These are phyloP conservation scores for Calyptommatus sinebrachiatus DNA, from an alignment of 2,113 vertebrate species.

Conservation along the genomic window DNA sequence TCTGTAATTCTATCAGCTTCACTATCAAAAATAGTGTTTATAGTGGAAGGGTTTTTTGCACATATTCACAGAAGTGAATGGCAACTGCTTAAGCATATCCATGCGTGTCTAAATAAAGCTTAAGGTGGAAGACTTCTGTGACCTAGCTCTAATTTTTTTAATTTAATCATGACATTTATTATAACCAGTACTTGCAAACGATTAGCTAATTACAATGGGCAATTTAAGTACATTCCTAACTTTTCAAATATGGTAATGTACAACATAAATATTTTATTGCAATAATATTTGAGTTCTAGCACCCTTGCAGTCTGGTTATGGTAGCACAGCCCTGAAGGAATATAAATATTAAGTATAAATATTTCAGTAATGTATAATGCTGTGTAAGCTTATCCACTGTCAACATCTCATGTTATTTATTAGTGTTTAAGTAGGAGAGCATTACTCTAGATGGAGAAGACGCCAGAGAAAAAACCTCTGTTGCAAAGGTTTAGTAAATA, in stretches of 20 bases:
- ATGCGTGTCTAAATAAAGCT: not conserved
- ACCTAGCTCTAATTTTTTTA: too few relatives aligned
- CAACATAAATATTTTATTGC: not conserved
- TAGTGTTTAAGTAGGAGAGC: not conserved
- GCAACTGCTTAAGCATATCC: too few relatives aligned
- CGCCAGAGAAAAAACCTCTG: not conserved
- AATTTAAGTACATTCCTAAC: not conserved
- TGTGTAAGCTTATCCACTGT: not conserved
- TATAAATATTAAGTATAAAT: constrained; percentile 10
- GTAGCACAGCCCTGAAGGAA: not conserved
- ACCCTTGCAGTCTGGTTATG: not conserved
- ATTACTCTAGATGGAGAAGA: not conserved
- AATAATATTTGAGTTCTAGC: not conserved
- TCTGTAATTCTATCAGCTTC: not conserved
- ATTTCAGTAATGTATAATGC: constrained; percentile 9
- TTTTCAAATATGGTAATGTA: not conserved
- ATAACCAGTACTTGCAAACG: not conserved
- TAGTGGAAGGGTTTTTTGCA: not conserved
- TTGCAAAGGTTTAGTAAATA: not conserved
- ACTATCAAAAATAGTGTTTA: not conserved
- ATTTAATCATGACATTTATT: not conserved
- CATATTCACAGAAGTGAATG: not conserved
- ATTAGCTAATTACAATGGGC: not conserved
- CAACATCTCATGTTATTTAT: not conserved
- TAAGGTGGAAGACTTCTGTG: not conserved